A percentile compares a stretch with the other conserved stretches of the same genome.
Conservation (phyloP, 2,113 vertebrate genomes). For the Athene cunicularia region DNA sequence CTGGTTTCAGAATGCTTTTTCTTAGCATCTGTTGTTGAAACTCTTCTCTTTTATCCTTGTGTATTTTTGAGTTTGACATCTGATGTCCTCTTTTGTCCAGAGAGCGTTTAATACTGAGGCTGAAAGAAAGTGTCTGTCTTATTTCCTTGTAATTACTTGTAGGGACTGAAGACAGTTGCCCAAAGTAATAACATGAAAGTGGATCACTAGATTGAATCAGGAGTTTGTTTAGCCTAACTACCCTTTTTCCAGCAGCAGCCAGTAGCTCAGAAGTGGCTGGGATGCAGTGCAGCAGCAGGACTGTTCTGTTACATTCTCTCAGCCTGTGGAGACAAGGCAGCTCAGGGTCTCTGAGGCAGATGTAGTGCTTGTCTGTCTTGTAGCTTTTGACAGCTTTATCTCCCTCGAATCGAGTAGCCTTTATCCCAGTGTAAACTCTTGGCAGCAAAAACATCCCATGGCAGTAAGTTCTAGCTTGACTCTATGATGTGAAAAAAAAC, state of each 20-base stretch:
- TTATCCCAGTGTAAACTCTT: background rate
- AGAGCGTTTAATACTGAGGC: background rate
- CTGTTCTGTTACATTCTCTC: background rate
- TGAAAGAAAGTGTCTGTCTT: background rate
- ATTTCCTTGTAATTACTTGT: background rate
- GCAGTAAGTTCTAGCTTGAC: background rate
- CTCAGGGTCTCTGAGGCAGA: background rate
- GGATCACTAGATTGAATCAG: background rate
- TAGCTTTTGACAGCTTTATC: background rate
- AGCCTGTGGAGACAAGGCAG: fast-evolving
- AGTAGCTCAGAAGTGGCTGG: background rate
- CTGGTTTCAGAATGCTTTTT: background rate
- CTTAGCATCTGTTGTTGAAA: background rate
- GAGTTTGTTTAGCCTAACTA: background rate
- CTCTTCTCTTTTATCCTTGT: background rate
- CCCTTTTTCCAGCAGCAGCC: background rate
- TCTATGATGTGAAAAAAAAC: background rate
- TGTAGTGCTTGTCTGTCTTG: background rate
- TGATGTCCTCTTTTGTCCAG: background rate
- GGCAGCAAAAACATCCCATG: background rate
- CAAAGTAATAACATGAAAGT: background rate
- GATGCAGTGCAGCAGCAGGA: background rate
- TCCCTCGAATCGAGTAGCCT: background rate
- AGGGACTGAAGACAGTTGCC: background rate
- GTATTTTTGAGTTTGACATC: background rate